Conservation (phyloP, 2,888 invertebrate genomes). For the Noctua janthe region DNA sequence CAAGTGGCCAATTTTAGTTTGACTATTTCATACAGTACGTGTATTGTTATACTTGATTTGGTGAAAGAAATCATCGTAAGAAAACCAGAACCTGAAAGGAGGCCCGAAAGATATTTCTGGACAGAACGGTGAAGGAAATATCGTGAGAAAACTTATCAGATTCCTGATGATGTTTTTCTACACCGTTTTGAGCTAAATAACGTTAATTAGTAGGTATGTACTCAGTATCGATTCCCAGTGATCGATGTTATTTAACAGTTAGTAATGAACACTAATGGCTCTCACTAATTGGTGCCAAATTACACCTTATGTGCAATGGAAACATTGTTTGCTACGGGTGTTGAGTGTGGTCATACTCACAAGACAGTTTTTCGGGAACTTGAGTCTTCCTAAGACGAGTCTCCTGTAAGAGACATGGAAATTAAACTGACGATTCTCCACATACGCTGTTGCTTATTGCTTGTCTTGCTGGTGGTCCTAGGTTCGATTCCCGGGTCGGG, state of each 20-base stretch:
- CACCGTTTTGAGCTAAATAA: neutral
- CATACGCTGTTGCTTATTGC: too few relatives aligned
- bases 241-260: conserved; percentile 46
- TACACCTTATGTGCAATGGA: conserved; percentile 42
- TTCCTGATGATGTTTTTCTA: neutral
- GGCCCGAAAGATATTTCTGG: too few relatives aligned
- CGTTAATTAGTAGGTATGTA: conserved; percentile 14
- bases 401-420: too few relatives aligned
- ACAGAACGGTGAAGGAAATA: neutral
- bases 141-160: neutral
- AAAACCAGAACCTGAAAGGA: too few relatives aligned
- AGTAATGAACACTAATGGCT: conserved; percentile 56
- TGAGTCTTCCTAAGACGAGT: too few relatives aligned
- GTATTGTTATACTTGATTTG: too few relatives aligned
- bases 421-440: too few relatives aligned
- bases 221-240: neutral
- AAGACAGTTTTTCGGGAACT: neutral
- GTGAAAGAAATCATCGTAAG: too few relatives aligned
- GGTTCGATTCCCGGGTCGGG: too few relatives aligned
- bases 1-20: neutral
- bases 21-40: neutral
- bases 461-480: too few relatives aligned
- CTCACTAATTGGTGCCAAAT: conserved; percentile 53
- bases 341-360: neutral
- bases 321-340: conserved; percentile 12